These are phyloP conservation scores for Riparia riparia DNA, from an alignment of 2,113 vertebrate species.

Conservation along the genomic window DNA sequence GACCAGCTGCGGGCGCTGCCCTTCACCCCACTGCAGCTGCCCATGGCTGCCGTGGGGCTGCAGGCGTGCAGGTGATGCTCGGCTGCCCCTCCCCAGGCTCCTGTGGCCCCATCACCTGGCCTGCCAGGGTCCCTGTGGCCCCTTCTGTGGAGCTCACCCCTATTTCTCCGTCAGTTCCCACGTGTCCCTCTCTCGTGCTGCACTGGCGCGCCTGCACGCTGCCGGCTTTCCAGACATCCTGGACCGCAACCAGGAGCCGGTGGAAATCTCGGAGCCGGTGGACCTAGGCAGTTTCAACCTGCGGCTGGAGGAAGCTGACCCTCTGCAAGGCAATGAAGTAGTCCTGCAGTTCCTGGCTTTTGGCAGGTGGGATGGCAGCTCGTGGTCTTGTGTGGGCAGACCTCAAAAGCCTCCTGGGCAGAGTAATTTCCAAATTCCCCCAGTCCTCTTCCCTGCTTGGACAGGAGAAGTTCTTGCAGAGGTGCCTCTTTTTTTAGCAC, in stretches of 20 bases:
- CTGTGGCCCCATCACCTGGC: fast-evolving
- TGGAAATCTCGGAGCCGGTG: constrained; percentile 77
- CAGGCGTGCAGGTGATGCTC: constrained; percentile 82
- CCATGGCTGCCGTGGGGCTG: constrained; percentile 81
- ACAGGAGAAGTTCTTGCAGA: not conserved
- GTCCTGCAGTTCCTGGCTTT: constrained; percentile 92
- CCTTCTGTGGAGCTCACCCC: fast-evolving
- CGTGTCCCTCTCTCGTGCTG: constrained; percentile 79
- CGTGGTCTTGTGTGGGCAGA: fast-evolving
- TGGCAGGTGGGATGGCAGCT: constrained; percentile 79
- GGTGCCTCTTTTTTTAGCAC: not conserved
- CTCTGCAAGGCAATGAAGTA: constrained; percentile 86
- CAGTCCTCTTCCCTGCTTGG: fast-evolving
- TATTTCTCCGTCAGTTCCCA: constrained; percentile 64
- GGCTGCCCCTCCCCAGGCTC: not conserved
- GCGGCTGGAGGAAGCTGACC: constrained; percentile 83
- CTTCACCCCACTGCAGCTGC: constrained; percentile 86
- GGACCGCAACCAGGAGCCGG: constrained; percentile 78
- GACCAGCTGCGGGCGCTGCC: constrained; percentile 85
- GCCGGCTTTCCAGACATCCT: constrained; percentile 85
- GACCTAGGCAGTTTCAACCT: constrained; percentile 77
- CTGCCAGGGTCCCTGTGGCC: fast-evolving
- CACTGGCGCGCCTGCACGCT: constrained; percentile 80
- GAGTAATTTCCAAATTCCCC: not conserved
- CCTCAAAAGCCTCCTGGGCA: not conserved